Percentiles rank a stretch among this genome's conserved stretches.
phyloP scores from a whole-genome alignment of 2,888 invertebrate species.

The Stictocephala bisonia region DNA sequence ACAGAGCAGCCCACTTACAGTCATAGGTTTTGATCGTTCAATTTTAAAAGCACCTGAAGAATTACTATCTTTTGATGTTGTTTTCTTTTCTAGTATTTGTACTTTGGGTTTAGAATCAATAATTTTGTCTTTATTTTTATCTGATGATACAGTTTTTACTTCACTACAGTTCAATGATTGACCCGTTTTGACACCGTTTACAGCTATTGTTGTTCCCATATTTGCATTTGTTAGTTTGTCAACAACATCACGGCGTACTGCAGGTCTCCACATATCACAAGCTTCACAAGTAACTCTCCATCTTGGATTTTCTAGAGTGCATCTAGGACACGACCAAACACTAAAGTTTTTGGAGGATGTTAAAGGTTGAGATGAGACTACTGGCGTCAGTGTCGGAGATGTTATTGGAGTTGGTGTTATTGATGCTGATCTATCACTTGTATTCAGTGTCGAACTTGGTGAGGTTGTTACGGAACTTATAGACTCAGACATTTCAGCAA shows the following conservation, averaged over 20 bases:
- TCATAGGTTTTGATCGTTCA: constrained; percentile 4
- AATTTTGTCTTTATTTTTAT: neutral
- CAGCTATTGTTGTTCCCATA: constrained; percentile 26
- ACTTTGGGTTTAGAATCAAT: neutral
- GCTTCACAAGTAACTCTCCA: constrained; percentile 74
- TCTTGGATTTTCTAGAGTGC: constrained; percentile 71
- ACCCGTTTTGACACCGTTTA: constrained; percentile 19
- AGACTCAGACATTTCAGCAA: constrained; percentile 58
- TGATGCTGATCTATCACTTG: constrained; percentile 8
- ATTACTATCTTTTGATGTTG: neutral
- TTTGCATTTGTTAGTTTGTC: constrained; percentile 43
- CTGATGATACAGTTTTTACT: neutral
- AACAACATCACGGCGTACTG: constrained; percentile 29
- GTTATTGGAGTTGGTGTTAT: constrained; percentile 17
- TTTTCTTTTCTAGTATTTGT: neutral
- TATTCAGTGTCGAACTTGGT: constrained; percentile 51
- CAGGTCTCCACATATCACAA: constrained; percentile 68
- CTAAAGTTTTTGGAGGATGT: constrained; percentile 47
- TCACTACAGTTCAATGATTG: neutral
- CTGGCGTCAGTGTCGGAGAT: too few species aligned
- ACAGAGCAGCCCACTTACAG: constrained; percentile 25
- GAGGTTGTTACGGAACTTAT: constrained; percentile 47
- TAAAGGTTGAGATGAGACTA: constrained; percentile 24
- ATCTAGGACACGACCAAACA: constrained; percentile 71
- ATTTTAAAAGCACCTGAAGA: neutral